These are phyloP conservation scores for Pipistrellus pygmaeus DNA, from an alignment of 2,797 vertebrate genomes.

Conservation along the genomic window DNA sequence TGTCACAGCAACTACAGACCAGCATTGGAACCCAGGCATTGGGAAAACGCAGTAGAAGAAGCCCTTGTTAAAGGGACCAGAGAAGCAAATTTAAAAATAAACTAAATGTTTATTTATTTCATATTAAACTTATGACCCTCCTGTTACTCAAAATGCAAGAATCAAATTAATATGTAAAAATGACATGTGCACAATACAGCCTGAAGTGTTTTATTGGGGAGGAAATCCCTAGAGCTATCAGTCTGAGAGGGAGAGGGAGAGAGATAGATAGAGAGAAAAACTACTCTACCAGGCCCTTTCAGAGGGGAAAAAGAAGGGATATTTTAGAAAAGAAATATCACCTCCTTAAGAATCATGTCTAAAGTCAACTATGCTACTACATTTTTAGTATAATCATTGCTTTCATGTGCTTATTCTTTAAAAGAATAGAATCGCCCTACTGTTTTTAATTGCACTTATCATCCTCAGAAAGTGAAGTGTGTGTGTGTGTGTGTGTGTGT, in stretches of 20 bases:
- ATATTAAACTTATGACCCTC: background rate
- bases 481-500: background rate
- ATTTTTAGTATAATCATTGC: constrained; percentile 68
- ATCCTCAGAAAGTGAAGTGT: rapidly evolving
- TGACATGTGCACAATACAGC: background rate
- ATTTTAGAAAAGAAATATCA: background rate
- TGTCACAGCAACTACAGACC: background rate
- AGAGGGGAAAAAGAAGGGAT: too few relatives aligned
- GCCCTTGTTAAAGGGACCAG: background rate
- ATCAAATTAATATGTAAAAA: background rate
- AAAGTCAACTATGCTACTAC: too few relatives aligned
- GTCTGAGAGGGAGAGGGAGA: background rate
- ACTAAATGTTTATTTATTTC: background rate
- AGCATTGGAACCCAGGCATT: background rate
- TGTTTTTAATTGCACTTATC: constrained; percentile 34
- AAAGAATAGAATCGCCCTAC: background rate
- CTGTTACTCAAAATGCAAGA: background rate
- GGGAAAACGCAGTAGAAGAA: background rate
- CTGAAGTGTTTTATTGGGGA: background rate
- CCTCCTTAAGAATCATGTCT: background rate
- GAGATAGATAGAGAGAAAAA: too few relatives aligned
- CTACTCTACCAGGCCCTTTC: too few relatives aligned
- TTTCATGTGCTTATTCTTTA: constrained; percentile 25
- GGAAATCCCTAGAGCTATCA: background rate
- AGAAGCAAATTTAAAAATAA: background rate